phyloP scores from a whole-genome alignment of 2,888 invertebrate species.

The Chrysodeixis includens region DNA sequence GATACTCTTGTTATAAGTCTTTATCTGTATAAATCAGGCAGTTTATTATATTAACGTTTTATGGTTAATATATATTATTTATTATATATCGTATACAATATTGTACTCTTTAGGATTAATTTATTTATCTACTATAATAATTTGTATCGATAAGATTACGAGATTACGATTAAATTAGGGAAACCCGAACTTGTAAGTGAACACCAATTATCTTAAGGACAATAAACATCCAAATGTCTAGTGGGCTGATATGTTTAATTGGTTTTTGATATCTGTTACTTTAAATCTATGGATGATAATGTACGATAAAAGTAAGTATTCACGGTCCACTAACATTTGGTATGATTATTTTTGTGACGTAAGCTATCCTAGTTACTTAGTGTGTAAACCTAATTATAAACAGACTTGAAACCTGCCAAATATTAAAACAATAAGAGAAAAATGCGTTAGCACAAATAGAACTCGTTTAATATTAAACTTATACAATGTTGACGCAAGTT shows the following conservation, averaged over 20 bases:
- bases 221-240: constrained; percentile 31
- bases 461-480: constrained; percentile 47
- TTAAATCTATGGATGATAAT: constrained; percentile 3
- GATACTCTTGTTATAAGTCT: constrained; percentile 50
- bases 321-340: constrained; percentile 37
- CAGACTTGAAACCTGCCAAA: constrained; percentile 82
- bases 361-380: constrained; percentile 46
- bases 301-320: constrained; percentile 7
- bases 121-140: constrained; percentile 54
- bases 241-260: constrained; percentile 35
- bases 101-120: constrained; percentile 56
- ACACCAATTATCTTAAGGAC: constrained; percentile 75
- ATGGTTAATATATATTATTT: constrained; percentile 52
- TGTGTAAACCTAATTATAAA: constrained; percentile 55
- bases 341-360: constrained; percentile 33
- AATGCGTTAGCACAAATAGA: constrained; percentile 65
- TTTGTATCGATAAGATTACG: constrained; percentile 38
- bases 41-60: constrained; percentile 37
- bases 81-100: constrained; percentile 52
- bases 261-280: background rate
- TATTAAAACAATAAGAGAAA: constrained; percentile 75
- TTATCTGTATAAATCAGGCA: constrained; percentile 35
- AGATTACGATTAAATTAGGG: constrained; percentile 51
- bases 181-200: constrained; percentile 69
- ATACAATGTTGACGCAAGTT: constrained; percentile 43